Conservation (phyloP, 37 sponge, comb jelly and placozoan genomes). For the Spongilla lacustris region DNA sequence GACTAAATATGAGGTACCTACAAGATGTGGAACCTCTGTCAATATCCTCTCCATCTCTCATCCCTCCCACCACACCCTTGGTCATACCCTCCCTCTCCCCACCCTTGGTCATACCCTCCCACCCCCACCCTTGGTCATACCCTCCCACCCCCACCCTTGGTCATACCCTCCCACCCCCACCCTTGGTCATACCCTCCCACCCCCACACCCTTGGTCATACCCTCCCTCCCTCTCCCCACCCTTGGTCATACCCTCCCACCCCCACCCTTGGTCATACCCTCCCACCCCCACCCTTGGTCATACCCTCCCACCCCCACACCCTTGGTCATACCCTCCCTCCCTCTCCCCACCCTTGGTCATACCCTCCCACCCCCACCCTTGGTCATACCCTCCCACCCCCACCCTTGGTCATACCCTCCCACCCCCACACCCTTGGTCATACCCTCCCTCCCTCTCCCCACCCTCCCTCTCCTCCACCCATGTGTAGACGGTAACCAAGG, state of each 20-base stretch:
- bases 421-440: no score
- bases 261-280: no score
- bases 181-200: no score
- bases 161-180: no score
- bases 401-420: neutral
- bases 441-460: neutral
- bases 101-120: no score
- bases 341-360: no score
- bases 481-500: constrained; percentile 60
- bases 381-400: neutral
- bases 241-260: no score
- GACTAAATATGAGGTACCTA: constrained; percentile 74
- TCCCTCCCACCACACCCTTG: neutral
- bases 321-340: no score
- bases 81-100: no score
- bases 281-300: no score
- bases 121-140: no score
- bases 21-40: neutral
- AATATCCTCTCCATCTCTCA: neutral
- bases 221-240: neutral
- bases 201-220: neutral
- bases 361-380: no score
- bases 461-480: neutral
- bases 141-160: neutral
- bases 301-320: neutral